These are phyloP conservation scores for Nomada ruficornis DNA, from an alignment of 2,888 invertebrate species.

Conservation along the genomic window DNA sequence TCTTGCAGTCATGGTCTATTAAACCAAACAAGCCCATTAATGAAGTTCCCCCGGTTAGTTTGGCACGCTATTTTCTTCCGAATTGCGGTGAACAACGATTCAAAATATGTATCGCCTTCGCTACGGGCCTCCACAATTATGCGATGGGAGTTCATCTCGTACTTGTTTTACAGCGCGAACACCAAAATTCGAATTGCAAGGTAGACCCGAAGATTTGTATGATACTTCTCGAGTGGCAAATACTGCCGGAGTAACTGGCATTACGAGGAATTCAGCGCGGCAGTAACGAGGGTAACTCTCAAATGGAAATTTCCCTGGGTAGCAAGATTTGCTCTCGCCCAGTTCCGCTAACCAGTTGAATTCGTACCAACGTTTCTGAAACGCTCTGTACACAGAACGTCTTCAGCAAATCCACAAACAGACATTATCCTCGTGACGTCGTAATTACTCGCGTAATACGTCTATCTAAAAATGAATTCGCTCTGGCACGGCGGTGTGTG, in stretches of 20 bases:
- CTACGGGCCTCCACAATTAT: background rate
- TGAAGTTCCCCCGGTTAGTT: slow-evolving; percentile 35
- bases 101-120: background rate
- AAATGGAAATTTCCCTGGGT: background rate
- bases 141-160: background rate
- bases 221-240: too few species aligned
- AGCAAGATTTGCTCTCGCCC: background rate
- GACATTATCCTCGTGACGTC: slow-evolving; percentile 20
- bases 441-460: slow-evolving; percentile 12
- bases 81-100: background rate
- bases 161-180: too few species aligned
- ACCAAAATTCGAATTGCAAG: too few species aligned
- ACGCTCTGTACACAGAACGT: slow-evolving; percentile 2
- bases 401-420: slow-evolving; percentile 23
- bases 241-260: too few species aligned
- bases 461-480: slow-evolving; percentile 20
- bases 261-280: background rate
- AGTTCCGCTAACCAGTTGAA: slow-evolving; percentile 2
- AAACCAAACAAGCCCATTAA: slow-evolving; percentile 40
- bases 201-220: too few species aligned
- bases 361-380: slow-evolving; percentile 1
- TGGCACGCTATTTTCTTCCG: slow-evolving; percentile 6
- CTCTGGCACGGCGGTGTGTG: background rate
- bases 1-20: slow-evolving; percentile 41
- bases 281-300: background rate